These are phyloP conservation scores for Epinephelus moara DNA, from an alignment of 2,113 vertebrate species.

Conservation along the genomic window DNA sequence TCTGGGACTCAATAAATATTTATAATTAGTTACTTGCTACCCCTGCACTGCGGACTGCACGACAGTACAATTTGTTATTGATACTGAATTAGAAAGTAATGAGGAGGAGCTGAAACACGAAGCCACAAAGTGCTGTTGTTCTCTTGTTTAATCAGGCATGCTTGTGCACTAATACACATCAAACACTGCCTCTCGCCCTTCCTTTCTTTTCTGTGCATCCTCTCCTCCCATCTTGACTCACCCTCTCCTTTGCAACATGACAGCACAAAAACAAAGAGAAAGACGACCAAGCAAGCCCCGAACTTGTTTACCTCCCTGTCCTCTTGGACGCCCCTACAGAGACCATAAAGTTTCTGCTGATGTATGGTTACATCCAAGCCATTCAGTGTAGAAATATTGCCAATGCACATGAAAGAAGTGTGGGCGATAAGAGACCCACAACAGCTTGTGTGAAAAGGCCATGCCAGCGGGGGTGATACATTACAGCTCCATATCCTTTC, in stretches of 20 bases:
- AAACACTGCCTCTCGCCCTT: slow-evolving; percentile 48
- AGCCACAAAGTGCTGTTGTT: slow-evolving; percentile 44
- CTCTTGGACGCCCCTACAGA: slow-evolving; percentile 43
- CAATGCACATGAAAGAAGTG: slow-evolving; percentile 57
- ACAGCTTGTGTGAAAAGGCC: slow-evolving; percentile 72
- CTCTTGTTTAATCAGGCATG: slow-evolving; percentile 64
- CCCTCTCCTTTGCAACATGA: slow-evolving; percentile 30
- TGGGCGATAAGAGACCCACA: slow-evolving; percentile 63
- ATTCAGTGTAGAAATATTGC: slow-evolving; percentile 59
- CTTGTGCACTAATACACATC: slow-evolving; percentile 55
- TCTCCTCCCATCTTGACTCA: slow-evolving; percentile 37
- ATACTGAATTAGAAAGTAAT: slow-evolving; percentile 44
- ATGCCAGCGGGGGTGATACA: slow-evolving; percentile 66
- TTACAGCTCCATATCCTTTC: slow-evolving; percentile 54
- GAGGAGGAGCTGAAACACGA: slow-evolving; percentile 48
- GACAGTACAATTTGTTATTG: slow-evolving; percentile 43
- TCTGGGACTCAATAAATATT: slow-evolving; percentile 38
- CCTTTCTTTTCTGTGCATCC: slow-evolving; percentile 4
- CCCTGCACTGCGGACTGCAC: slow-evolving; percentile 38
- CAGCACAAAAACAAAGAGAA: slow-evolving; percentile 33
- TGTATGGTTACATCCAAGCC: slow-evolving; percentile 60
- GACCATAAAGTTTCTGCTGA: slow-evolving; percentile 45
- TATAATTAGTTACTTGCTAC: slow-evolving; percentile 32
- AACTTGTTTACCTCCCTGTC: slow-evolving; percentile 53
- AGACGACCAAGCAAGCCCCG: slow-evolving; percentile 6